These are phyloP conservation scores for Atethmia centrago DNA, from an alignment of 2,888 invertebrate genomes.

Conservation along the genomic window DNA sequence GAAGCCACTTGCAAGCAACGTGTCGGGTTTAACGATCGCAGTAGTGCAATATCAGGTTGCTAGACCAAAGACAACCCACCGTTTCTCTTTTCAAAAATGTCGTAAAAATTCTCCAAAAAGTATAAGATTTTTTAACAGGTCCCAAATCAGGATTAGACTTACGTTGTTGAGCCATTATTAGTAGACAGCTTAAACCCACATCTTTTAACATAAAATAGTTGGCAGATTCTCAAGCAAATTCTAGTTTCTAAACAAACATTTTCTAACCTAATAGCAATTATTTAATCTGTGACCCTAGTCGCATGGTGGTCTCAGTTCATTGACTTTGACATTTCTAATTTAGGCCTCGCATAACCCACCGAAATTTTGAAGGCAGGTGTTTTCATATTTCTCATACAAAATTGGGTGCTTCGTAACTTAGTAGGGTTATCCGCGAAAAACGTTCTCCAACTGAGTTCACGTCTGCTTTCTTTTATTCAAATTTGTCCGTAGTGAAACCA, in stretches of 20 bases:
- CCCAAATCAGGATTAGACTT: conserved; percentile 13
- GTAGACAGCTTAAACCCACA: conserved; percentile 32
- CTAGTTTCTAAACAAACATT: conserved; percentile 59
- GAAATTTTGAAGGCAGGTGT: conserved; percentile 50
- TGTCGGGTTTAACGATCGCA: conserved; percentile 43
- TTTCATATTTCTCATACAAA: conserved; percentile 49
- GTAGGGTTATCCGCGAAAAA: conserved; percentile 69
- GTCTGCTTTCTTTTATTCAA: conserved; percentile 81
- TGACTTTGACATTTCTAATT: conserved; percentile 81
- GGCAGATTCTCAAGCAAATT: conserved; percentile 28
- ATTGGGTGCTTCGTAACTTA: conserved; percentile 58
- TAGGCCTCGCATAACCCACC: conserved; percentile 69
- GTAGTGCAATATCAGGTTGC: conserved; percentile 39
- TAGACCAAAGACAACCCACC: conserved; percentile 23
- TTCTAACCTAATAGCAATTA: conserved; percentile 63
- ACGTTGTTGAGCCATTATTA: conserved; percentile 14
- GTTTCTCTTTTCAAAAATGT: conserved; percentile 44
- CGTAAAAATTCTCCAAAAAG: conserved; percentile 11
- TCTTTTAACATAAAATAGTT: conserved; percentile 21
- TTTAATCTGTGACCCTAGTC: conserved; percentile 69
- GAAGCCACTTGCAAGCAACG: conserved; percentile 41
- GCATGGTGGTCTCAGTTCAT: conserved; percentile 68
- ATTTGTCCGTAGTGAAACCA: conserved; percentile 76
- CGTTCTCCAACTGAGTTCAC: conserved; percentile 64
- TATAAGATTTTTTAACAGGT: conserved; percentile 22